phyloP scores from a whole-genome alignment of 2,888 invertebrate species.

The Miltochrista miniata region DNA sequence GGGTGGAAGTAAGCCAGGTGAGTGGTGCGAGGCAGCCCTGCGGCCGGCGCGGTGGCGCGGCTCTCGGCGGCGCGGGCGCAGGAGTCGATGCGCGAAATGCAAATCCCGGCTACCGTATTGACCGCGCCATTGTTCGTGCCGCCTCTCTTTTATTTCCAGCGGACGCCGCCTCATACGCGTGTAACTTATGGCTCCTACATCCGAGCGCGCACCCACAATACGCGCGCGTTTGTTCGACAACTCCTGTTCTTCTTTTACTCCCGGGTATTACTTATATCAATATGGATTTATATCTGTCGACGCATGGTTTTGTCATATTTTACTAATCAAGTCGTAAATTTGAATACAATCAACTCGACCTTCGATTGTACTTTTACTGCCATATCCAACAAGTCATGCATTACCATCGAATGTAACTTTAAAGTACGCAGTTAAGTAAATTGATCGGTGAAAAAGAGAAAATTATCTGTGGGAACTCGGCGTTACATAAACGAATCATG shows the following conservation, averaged over 20 bases:
- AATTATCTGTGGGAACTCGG: too few species aligned
- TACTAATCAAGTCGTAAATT: background rate
- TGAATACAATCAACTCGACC: background rate
- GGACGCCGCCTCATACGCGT: slow-evolving; percentile 37
- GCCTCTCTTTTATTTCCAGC: slow-evolving; percentile 39
- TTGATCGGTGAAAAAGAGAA: too few species aligned
- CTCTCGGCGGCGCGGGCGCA: slow-evolving; percentile 29
- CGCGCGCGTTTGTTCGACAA: slow-evolving; percentile 30
- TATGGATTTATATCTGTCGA: background rate
- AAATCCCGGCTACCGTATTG: slow-evolving; percentile 71
- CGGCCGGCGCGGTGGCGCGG: slow-evolving; percentile 10
- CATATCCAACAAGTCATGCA: too few species aligned
- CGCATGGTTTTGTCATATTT: background rate
- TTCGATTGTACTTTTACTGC: background rate
- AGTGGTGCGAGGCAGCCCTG: slow-evolving; percentile 19
- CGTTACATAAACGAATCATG: too few species aligned
- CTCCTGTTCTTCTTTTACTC: slow-evolving; percentile 38
- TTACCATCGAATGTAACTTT: too few species aligned
- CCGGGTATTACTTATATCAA: slow-evolving; percentile 53
- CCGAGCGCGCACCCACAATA: slow-evolving; percentile 34
- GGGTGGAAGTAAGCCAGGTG: too few species aligned
- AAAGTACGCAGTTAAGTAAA: too few species aligned
- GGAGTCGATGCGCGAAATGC: slow-evolving; percentile 72
- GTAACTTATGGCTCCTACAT: slow-evolving; percentile 65
- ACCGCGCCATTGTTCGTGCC: slow-evolving; percentile 67